Evolutionary conservation across 2,888 invertebrate genomes (phyloP), one percentile per base, ranked within the genome.

Genomic region (Aethes cnicana): DNA sequence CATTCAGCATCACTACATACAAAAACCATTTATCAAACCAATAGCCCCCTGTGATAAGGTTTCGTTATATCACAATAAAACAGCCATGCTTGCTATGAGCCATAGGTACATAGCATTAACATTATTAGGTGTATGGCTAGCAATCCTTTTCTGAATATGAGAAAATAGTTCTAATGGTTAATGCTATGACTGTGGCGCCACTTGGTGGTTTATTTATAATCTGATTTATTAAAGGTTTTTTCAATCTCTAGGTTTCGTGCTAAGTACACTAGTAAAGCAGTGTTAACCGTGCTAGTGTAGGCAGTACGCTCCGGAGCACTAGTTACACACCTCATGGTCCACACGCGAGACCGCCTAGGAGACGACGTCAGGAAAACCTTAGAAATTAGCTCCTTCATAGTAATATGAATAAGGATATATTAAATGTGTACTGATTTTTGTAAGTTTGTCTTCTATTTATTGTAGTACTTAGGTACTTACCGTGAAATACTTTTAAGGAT

Each of bases 231-330:
- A 74, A 82, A 82, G 75, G 69, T 85, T 86, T 89, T 88, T 89
- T 89, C 80, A 89, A 89, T 89, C 89, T 89, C 89, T 89, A 89
- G 89, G 89, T 88, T 88, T 84, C 89, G 89, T 88, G 89, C 87
- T 89, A 89, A 87, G 86, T 87, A 86, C 87, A 89, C 88, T 88
- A 89, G 88, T 88, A 87, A 85, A 82, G 88, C 88, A 84, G 87
- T 78, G 77, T 85, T 77, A 73, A 79, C 75, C 81, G 78, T 74
- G 87, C 88, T 89, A 88, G 89, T 88, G 89, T 89, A 89, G 89
- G 89, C 88, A 86, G 87, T 86, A 83, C 86, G 87, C 89, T 88
- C 87, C 84, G 88, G 88, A 88, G 89, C 85, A 81, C 86, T 89
- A 87, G 86, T 77, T 86, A 84, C 86, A 77, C 81, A 77, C 82